A percentile compares a stretch with the other conserved stretches of the same genome.
Evolutionary conservation across 1,140 invertebrate genomes (phyloP).

Genomic region (Saccostrea cuccullata): DNA sequence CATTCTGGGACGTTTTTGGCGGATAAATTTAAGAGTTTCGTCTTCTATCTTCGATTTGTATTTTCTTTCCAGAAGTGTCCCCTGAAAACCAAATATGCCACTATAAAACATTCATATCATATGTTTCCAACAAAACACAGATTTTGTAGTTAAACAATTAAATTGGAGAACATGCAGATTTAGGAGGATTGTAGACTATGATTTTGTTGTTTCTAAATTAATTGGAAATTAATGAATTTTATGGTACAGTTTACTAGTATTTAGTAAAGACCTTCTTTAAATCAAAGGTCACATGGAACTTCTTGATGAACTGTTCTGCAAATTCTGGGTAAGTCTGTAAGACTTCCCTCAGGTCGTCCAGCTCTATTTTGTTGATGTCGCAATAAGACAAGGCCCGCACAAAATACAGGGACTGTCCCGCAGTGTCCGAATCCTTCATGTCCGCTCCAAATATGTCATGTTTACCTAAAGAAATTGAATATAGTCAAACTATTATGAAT

Average conservation of each 20-base stretch:
- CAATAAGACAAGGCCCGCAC: conserved; percentile 77
- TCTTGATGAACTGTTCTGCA: conserved; percentile 74
- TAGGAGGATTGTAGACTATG: too few species aligned
- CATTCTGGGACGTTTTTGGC: conserved; percentile 73
- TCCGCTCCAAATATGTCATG: conserved; percentile 78
- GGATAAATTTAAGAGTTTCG: conserved; percentile 76
- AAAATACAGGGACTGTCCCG: conserved; percentile 75
- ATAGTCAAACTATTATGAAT: not conserved
- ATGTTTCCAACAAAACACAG: too few species aligned
- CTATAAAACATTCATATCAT: not conserved
- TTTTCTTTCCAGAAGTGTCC: conserved; percentile 72
- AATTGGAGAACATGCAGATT: too few species aligned
- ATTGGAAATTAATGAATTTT: not conserved
- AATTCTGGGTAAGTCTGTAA: conserved; percentile 79
- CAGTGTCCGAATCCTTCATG: conserved; percentile 65
- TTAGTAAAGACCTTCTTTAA: conserved; percentile 71
- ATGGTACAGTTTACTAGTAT: conserved; percentile 27
- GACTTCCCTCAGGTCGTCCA: conserved; percentile 76
- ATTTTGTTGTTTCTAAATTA: too few species aligned
- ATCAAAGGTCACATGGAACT: conserved; percentile 78
- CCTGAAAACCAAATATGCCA: conserved; percentile 59
- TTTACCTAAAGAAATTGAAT: conserved; percentile 68
- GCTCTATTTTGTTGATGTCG: conserved; percentile 78
- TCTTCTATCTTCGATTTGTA: conserved; percentile 75
- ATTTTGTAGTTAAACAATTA: too few species aligned